phyloP scores from a whole-genome alignment of 2,113 vertebrate genomes.

The Tetraodon nigroviridis region DNA sequence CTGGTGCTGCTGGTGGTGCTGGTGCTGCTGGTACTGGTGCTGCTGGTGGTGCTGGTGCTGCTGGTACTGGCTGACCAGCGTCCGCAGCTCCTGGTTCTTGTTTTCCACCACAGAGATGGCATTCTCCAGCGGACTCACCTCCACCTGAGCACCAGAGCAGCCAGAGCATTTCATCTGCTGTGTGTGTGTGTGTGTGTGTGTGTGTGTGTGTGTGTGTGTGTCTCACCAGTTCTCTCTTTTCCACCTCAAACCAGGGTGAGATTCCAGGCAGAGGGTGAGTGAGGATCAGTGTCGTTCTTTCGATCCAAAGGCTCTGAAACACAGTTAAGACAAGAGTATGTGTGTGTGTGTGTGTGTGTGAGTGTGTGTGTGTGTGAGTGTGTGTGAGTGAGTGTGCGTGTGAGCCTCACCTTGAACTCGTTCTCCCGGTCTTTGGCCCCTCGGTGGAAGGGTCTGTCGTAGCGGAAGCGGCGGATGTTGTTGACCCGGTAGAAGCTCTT shows the following conservation, averaged over 20 bases:
- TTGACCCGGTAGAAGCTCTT: slow-evolving; percentile 98
- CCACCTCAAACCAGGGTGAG: slow-evolving; percentile 98
- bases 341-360: not conserved
- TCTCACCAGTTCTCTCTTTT: slow-evolving; percentile 93
- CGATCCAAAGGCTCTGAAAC: slow-evolving; percentile 96
- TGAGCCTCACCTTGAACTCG: slow-evolving; percentile 87
- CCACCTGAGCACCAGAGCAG: slow-evolving; percentile 76
- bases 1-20: slow-evolving; percentile 98
- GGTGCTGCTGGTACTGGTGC: slow-evolving; percentile 87
- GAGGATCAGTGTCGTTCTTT: slow-evolving; percentile 92
- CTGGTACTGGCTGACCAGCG: slow-evolving; percentile 94
- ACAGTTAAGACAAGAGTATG: not conserved
- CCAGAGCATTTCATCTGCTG: too few relatives aligned
- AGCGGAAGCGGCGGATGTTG: slow-evolving; percentile 93
- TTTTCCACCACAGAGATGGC: slow-evolving; percentile 96
- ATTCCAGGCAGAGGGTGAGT: slow-evolving; percentile 94
- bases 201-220: not conserved
- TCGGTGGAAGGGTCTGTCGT: slow-evolving; percentile 96
- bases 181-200: too few relatives aligned
- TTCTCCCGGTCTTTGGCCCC: slow-evolving; percentile 95
- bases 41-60: slow-evolving; percentile 98
- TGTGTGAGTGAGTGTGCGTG: not conserved
- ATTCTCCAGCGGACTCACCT: slow-evolving; percentile 96
- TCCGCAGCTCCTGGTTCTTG: slow-evolving; percentile 95
- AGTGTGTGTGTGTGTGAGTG: not conserved